Conservation (phyloP, 2,113 vertebrate species). For the Pterocles burchelli region DNA sequence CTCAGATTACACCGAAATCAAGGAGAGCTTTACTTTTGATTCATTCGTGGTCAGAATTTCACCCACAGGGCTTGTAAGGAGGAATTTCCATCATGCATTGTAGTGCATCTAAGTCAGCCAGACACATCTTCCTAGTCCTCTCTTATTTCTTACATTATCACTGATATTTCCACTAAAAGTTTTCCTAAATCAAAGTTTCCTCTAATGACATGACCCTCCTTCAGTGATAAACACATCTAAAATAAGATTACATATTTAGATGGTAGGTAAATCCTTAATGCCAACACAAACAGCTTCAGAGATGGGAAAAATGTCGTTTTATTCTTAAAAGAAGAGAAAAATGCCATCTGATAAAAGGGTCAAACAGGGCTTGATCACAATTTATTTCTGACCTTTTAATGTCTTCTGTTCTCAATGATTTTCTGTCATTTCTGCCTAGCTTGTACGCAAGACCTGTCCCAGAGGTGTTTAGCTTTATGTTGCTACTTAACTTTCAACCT, state of each 20-base stretch:
- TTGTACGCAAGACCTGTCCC: conserved; percentile 45
- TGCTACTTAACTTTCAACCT: conserved; percentile 72
- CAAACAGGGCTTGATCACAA: conserved; percentile 77
- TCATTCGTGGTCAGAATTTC: neutral
- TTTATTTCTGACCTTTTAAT: conserved; percentile 81
- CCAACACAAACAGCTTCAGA: conserved; percentile 43
- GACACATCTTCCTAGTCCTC: neutral
- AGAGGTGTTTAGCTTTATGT: conserved; percentile 64
- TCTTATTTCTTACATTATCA: neutral
- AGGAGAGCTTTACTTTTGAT: neutral
- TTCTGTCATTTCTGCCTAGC: conserved; percentile 77
- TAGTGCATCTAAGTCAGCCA: neutral
- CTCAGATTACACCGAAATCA: neutral
- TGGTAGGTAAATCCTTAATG: conserved; percentile 41
- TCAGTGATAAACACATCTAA: neutral
- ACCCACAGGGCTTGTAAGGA: neutral
- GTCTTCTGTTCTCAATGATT: conserved; percentile 77
- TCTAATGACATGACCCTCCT: neutral
- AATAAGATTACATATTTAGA: conserved; percentile 57
- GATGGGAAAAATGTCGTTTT: conserved; percentile 56
- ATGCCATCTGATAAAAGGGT: conserved; percentile 77
- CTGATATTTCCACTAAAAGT: neutral
- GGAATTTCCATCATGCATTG: neutral
- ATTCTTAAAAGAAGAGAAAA: conserved; percentile 67
- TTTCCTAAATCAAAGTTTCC: conserved; percentile 1